Evolutionary conservation across 1,140 invertebrate genomes (phyloP).

Genomic region (Argopecten irradians): DNA sequence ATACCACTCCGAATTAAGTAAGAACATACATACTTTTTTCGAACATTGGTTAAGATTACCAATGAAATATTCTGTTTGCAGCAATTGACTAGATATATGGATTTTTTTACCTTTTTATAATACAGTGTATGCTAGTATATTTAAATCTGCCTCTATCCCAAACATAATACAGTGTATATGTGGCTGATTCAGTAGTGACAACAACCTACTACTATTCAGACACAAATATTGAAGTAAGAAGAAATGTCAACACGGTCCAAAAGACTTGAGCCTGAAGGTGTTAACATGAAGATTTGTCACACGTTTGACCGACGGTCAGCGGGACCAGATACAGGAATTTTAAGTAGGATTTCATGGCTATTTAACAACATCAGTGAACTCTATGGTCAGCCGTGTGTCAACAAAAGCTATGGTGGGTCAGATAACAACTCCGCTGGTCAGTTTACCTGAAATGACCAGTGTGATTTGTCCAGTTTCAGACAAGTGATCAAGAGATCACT

Average conservation of each 20-base stretch:
- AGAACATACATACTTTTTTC: too few relatives aligned
- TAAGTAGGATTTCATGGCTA: background rate
- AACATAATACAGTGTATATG: too few relatives aligned
- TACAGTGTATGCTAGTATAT: too few relatives aligned
- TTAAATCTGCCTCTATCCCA: too few relatives aligned
- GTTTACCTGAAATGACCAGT: background rate
- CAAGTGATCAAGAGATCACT: background rate
- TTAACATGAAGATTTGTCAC: background rate
- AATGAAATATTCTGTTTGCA: too few relatives aligned
- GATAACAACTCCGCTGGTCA: background rate
- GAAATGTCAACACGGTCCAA: background rate
- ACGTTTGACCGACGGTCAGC: background rate
- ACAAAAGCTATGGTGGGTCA: background rate
- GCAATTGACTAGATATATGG: too few relatives aligned
- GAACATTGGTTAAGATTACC: too few relatives aligned
- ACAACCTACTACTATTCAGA: too few relatives aligned
- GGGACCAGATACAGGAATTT: background rate
- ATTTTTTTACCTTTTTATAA: too few relatives aligned
- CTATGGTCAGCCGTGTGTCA: background rate
- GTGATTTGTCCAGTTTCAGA: background rate
- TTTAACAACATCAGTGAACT: background rate
- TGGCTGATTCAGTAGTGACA: too few relatives aligned
- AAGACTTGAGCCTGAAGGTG: background rate
- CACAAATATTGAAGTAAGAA: background rate
- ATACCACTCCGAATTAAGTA: too few relatives aligned